These are phyloP conservation scores for Aegotheles bennettii DNA, from an alignment of 2,113 vertebrate species.

Conservation along the genomic window DNA sequence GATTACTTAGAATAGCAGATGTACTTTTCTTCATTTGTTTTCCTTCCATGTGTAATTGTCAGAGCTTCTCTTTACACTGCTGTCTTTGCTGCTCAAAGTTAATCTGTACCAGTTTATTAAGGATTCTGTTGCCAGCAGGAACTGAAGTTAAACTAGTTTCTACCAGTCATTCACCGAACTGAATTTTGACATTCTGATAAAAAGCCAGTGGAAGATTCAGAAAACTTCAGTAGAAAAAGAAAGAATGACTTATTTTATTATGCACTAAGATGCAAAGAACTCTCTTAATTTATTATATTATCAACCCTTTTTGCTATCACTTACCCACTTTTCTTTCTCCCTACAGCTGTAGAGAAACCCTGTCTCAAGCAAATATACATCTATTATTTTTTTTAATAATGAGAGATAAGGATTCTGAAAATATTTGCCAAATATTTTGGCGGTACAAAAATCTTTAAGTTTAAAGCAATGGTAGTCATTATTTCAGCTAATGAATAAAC, in stretches of 20 bases:
- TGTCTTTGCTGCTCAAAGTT: neutral
- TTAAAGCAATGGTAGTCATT: neutral
- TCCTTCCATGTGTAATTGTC: neutral
- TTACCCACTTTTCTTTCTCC: neutral
- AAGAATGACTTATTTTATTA: neutral
- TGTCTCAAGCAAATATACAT: neutral
- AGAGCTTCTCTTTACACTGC: neutral
- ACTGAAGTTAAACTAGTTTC: neutral
- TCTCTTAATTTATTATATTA: neutral
- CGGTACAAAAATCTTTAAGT: neutral
- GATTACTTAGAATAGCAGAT: constrained; percentile 8
- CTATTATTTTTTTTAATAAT: neutral
- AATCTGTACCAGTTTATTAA: constrained; percentile 18
- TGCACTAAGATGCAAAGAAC: neutral
- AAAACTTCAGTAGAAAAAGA: neutral
- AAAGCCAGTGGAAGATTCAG: neutral
- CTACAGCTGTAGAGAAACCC: neutral
- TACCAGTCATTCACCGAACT: neutral
- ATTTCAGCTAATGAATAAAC: neutral
- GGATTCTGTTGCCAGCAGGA: constrained; percentile 6
- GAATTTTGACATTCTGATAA: neutral
- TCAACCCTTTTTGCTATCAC: neutral
- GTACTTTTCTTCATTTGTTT: constrained; percentile 28
- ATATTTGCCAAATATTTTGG: neutral
- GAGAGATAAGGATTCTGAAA: neutral